Conservation (phyloP, 2,888 invertebrate genomes). For the Cepaea hortensis region DNA sequence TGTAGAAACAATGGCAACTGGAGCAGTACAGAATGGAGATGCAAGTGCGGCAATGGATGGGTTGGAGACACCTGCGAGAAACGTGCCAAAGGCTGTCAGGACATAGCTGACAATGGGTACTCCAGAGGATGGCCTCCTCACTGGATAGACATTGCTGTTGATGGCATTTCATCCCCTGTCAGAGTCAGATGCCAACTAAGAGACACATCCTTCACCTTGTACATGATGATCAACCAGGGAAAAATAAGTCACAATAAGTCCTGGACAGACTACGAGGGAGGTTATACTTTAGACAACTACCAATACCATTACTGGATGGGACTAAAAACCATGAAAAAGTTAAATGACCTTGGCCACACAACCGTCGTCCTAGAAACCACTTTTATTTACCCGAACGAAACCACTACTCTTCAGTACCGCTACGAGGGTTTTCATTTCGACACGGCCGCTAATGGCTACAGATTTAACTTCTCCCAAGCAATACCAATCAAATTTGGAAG, state of each 20-base stretch:
- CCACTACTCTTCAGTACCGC: neutral
- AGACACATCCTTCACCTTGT: neutral
- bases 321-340: neutral
- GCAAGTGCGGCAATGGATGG: constrained; percentile 9
- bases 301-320: constrained; percentile 19
- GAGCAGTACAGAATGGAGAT: neutral
- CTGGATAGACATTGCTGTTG: neutral
- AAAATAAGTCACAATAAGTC: neutral
- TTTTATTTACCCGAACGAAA: neutral
- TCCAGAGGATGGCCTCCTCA: neutral
- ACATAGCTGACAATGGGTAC: neutral
- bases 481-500: neutral
- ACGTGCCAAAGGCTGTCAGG: neutral
- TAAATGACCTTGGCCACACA: constrained; percentile 1
- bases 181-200: neutral
- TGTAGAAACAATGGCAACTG: constrained; percentile 10
- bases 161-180: neutral
- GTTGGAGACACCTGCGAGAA: constrained; percentile 7
- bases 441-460: neutral
- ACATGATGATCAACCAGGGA: constrained; percentile 15
- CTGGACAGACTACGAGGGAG: neutral
- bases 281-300: neutral
- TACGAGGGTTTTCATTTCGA: neutral
- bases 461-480: neutral
- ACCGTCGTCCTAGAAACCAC: neutral